Conservation (phyloP, 2,113 vertebrate species). For the Riparia riparia region DNA sequence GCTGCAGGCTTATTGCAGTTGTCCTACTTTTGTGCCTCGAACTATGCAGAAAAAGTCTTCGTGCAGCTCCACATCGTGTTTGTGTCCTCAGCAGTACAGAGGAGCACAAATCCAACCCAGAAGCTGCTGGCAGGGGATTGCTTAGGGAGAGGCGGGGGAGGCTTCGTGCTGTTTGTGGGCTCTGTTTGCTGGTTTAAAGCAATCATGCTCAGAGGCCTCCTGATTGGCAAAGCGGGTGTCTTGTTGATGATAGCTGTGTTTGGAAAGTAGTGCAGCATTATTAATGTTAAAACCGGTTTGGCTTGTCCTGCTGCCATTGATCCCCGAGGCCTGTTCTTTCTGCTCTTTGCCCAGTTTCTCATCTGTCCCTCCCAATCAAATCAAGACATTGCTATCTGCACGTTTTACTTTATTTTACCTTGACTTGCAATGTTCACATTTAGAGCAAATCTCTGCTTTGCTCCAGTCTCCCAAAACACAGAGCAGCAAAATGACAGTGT, state of each 20-base stretch:
- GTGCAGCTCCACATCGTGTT: fast-evolving
- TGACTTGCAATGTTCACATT: background rate
- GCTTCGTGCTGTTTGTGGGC: background rate
- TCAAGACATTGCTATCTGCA: conserved; percentile 67
- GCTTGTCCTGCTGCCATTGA: conserved; percentile 77
- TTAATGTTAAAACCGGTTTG: conserved; percentile 82
- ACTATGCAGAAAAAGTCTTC: background rate
- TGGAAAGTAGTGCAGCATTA: conserved; percentile 71
- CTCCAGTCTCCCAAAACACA: background rate
- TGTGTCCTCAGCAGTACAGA: background rate
- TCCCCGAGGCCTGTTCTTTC: conserved; percentile 74
- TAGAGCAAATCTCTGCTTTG: background rate
- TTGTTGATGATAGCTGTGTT: conserved; percentile 69
- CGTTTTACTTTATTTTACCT: conserved; percentile 42
- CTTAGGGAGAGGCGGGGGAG: background rate
- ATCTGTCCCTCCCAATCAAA: conserved; percentile 77
- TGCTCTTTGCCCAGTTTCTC: conserved; percentile 74
- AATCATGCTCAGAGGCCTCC: conserved; percentile 27
- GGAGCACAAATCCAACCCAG: background rate
- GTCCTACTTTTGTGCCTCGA: background rate
- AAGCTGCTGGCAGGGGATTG: background rate
- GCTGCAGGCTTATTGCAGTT: background rate
- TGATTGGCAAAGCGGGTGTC: conserved; percentile 69
- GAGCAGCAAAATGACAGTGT: background rate
- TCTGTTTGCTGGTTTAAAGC: conserved; percentile 39